Evolutionary conservation across 2,888 invertebrate species (phyloP), one percentile per base, ranked within the genome.

Genomic region (Saturnia pavonia): DNA sequence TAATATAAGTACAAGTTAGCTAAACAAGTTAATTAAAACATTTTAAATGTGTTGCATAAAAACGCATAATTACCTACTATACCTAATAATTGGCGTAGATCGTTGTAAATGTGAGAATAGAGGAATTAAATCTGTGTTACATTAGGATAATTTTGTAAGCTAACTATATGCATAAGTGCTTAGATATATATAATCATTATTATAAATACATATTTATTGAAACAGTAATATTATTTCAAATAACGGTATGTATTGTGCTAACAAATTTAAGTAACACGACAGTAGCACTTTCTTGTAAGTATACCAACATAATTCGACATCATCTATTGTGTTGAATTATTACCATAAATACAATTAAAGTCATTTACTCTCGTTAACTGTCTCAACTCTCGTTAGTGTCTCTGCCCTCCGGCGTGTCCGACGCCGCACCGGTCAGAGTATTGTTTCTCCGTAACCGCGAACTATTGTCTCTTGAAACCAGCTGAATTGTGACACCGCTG

Each of bases 301-400:
- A 60, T 11, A n/a, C n/a, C n/a, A 60, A 27, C 27, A 25, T 60
- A 60, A 14, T 14, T 57, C 79, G 82, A 81, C 84, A 79, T 77
- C 79, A 77, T 83, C 87, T 86, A 87, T 87, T 91, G 88, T 87
- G 84, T 89, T 86, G 86, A 86, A 86, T 88, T 85, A 89, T 88
- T 84, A 86, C 88, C 85, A 89, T 90, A 91, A 91, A 91, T 85
- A 90, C 91, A 92, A 93, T 93, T 93, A 93, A 92, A 91, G 83
- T 90, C 91, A 91, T 90, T 92, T 92, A 85, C 83, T 90, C 92
- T 91, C 88, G 91, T 92, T 92, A 92, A 84, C 79, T 85, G 83
- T 86, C 89, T 91, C 90, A 91, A n/a, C n/a, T n/a, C n/a, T n/a
- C 88, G 84, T 78, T 4, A 78, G 83, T 86, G 91, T 90, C 91